These are phyloP conservation scores for Macrotis lagotis DNA, from an alignment of 2,113 vertebrate species.

Conservation along the genomic window DNA sequence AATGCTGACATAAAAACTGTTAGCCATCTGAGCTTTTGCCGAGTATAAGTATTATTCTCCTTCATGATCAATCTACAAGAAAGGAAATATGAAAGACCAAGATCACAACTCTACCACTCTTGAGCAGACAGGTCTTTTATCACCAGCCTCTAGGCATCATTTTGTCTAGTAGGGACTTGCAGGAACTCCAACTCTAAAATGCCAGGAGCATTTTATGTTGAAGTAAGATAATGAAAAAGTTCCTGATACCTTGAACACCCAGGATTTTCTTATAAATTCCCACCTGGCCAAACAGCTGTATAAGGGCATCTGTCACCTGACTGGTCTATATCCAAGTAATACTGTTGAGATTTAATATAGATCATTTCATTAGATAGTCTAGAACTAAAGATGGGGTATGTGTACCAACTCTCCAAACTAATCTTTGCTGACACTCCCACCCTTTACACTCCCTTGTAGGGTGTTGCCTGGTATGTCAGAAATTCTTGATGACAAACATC, in stretches of 20 bases:
- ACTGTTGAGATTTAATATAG: slow-evolving; percentile 66
- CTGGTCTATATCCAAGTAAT: slow-evolving; percentile 66
- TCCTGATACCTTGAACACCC: slow-evolving; percentile 34
- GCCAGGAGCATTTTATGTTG: slow-evolving; percentile 38
- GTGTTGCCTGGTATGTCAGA: slow-evolving; percentile 74
- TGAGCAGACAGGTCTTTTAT: slow-evolving; percentile 29
- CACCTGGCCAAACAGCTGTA: slow-evolving; percentile 51
- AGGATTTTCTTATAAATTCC: neutral
- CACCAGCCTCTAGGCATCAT: slow-evolving; percentile 31
- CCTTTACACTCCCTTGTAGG: slow-evolving; percentile 70
- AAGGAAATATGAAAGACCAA: slow-evolving; percentile 47
- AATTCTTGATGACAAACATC: slow-evolving; percentile 79
- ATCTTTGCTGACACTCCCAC: slow-evolving; percentile 72
- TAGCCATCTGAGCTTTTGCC: neutral
- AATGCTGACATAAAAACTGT: slow-evolving; percentile 33
- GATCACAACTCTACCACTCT: slow-evolving; percentile 30
- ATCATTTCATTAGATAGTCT: slow-evolving; percentile 73
- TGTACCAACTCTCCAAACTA: slow-evolving; percentile 67
- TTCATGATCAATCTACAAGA: slow-evolving; percentile 38
- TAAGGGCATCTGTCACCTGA: slow-evolving; percentile 58
- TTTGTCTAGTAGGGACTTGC: slow-evolving; percentile 40
- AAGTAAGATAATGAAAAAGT: slow-evolving; percentile 9
- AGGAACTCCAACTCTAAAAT: slow-evolving; percentile 33
- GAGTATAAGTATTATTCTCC: slow-evolving; percentile 18
- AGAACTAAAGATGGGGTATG: slow-evolving; percentile 60